Evolutionary conservation across 2,888 invertebrate genomes (phyloP).

Genomic region (Resseliella maxima): DNA sequence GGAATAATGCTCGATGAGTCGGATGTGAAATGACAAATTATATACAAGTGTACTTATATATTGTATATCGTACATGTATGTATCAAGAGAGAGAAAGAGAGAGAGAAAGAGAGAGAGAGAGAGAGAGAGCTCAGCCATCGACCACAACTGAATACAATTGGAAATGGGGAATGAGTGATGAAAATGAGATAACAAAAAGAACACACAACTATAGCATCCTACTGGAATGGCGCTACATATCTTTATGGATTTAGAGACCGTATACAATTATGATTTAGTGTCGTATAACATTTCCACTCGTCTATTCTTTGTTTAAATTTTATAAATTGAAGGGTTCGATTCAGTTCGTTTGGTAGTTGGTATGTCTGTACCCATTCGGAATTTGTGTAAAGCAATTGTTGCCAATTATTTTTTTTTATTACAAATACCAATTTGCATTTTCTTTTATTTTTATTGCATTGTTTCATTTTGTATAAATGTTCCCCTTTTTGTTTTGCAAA

Average conservation of each 20-base stretch:
- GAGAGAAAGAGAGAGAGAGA: too few species aligned
- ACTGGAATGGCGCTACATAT: neutral
- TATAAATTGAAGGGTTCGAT: neutral
- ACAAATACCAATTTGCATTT: neutral
- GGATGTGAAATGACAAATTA: constrained; percentile 28
- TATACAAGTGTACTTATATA: neutral
- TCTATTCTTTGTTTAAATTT: constrained; percentile 12
- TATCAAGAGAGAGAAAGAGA: too few species aligned
- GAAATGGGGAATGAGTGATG: neutral
- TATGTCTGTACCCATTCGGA: neutral
- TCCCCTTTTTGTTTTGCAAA: neutral
- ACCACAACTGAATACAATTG: neutral
- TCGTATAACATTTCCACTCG: neutral
- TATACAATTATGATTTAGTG: constrained; percentile 20
- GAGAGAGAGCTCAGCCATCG: neutral
- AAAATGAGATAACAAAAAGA: neutral
- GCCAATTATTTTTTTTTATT: neutral
- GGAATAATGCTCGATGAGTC: constrained; percentile 38
- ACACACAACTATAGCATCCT: neutral
- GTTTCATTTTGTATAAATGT: neutral
- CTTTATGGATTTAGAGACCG: neutral
- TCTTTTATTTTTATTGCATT: neutral
- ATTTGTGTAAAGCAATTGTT: neutral
- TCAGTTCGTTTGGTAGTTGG: neutral
- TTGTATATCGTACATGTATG: too few species aligned